Conservation (phyloP, 1,140 invertebrate species). For the Pollicipes pollicipes region DNA sequence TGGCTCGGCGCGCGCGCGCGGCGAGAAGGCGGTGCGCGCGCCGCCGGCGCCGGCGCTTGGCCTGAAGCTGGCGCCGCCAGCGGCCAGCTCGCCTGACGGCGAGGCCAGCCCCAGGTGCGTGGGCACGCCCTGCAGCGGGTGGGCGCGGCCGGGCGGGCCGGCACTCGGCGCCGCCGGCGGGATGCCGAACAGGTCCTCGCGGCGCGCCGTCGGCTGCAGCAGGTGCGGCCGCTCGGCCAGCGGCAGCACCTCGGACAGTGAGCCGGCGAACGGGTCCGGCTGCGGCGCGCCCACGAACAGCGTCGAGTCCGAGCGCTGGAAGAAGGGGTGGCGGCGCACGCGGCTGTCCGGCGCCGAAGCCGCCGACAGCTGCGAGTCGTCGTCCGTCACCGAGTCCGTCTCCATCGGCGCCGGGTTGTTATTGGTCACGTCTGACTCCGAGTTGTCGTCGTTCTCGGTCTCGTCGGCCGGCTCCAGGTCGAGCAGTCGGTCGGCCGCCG, state of each 20-base stretch:
- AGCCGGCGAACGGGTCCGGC: conserved; percentile 67
- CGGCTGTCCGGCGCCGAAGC: conserved; percentile 21
- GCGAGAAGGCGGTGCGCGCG: neutral
- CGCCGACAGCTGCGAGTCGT: neutral
- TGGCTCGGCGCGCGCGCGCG: conserved; percentile 1
- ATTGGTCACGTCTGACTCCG: conserved; percentile 4
- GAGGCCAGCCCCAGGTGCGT: conserved; percentile 9
- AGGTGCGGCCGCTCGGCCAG: conserved; percentile 92
- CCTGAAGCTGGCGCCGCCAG: neutral
- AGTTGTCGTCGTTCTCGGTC: neutral
- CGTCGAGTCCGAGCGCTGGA: conserved; percentile 88
- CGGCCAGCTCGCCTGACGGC: neutral
- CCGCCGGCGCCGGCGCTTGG: no score
- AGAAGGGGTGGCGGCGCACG: conserved; percentile 65
- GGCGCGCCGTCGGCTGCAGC: conserved; percentile 76
- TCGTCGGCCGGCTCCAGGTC: conserved; percentile 5
- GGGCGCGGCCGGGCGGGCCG: conserved; percentile 45
- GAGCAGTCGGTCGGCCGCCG: neutral
- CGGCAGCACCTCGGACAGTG: conserved; percentile 46
- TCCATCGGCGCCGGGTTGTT: conserved; percentile 1
- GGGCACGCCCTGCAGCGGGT: conserved; percentile 23
- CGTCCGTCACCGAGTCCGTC: conserved; percentile 8
- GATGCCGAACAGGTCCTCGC: conserved; percentile 88
- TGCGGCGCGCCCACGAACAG: conserved; percentile 85
- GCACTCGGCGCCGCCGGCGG: conserved; percentile 26